These are phyloP conservation scores for Gasteruption jaculator DNA, from an alignment of 2,888 invertebrate species.

Conservation along the genomic window DNA sequence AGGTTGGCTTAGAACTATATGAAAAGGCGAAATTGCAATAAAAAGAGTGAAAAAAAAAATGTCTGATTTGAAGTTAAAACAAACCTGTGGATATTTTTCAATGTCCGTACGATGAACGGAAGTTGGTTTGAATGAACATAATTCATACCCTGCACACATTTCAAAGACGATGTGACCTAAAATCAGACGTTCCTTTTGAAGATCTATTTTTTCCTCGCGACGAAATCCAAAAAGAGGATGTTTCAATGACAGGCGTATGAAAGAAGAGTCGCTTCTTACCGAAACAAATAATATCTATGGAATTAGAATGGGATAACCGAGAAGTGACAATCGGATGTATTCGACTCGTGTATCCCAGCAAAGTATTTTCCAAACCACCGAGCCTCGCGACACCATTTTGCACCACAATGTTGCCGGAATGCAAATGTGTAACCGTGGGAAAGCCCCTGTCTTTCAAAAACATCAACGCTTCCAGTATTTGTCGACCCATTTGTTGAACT, in stretches of 20 bases:
- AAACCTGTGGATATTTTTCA: slow-evolving; percentile 69
- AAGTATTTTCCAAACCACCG: slow-evolving; percentile 81
- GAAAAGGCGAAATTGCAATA: too few species aligned
- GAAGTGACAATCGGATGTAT: slow-evolving; percentile 56
- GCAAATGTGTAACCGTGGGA: slow-evolving; percentile 80
- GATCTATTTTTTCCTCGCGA: too few species aligned
- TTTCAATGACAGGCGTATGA: background rate
- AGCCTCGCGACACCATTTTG: slow-evolving; percentile 89
- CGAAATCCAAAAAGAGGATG: too few species aligned
- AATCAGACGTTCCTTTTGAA: slow-evolving; percentile 20
- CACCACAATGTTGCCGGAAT: slow-evolving; percentile 86
- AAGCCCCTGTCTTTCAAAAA: slow-evolving; percentile 85
- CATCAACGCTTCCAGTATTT: slow-evolving; percentile 80
- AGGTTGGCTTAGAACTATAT: too few species aligned
- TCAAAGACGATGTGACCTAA: slow-evolving; percentile 78
- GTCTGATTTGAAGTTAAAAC: slow-evolving; percentile 27
- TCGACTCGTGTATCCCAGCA: slow-evolving; percentile 70
- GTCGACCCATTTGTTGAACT: slow-evolving; percentile 81
- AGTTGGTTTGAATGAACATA: slow-evolving; percentile 70
- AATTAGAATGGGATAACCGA: slow-evolving; percentile 52
- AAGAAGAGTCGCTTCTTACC: slow-evolving; percentile 53
- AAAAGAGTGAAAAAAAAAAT: background rate
- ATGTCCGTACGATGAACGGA: slow-evolving; percentile 69
- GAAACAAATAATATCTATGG: slow-evolving; percentile 67
- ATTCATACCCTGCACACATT: slow-evolving; percentile 84